Evolutionary conservation across 2,113 vertebrate species (phyloP), one percentile per base, ranked within the genome.

Genomic region (Eptesicus fuscus): DNA sequence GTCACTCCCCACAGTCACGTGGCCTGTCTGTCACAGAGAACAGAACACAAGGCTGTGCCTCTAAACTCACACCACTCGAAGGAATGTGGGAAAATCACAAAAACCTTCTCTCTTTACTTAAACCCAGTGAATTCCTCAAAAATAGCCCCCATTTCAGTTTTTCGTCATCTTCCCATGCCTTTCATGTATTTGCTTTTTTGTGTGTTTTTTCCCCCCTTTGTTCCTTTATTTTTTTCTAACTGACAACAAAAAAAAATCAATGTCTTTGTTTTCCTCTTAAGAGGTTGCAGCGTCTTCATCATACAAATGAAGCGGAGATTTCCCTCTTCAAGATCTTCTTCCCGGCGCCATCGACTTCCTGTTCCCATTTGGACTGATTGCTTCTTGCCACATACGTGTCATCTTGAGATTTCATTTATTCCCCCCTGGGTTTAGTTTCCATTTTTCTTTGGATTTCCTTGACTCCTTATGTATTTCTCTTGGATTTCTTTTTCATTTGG

Each of bases 401-500:
- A 83, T 61, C 25, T 20, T 79, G 85, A 63, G 53, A 92, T 83
- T 90, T 94, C 83, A 91, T 82, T 83, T 78, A 85, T 69, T 79
- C 42, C 4, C 61, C 4, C 51, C 78, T 51, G 74, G 61, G 78
- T 86, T 96, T 89, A 47, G 37, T 78, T 96, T 79, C 40, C 85
- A 88, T 79, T 86, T 95, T 90, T 44, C 37, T 53, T 83, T 80
- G 53, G 42, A 88, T 91, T 88, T 96, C 67, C 69, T 84, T 25
- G 28, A 40, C 73, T 51, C 53, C 51, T 85, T 77, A 88, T 90
- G 71, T 80, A 12, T 79, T 94, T 96, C 90, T 77, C 95, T 95
- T 94, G 95, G 79, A 94, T 94, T 95, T 90, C 80, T 84, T 96
- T 96, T 93, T 91, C 92, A 95, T 93, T 94, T 96, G 51, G 42